Percentiles rank a stretch among this genome's conserved stretches.
phyloP scores from a whole-genome alignment of 2,888 invertebrate species.

The Neuroscelio doddi region DNA sequence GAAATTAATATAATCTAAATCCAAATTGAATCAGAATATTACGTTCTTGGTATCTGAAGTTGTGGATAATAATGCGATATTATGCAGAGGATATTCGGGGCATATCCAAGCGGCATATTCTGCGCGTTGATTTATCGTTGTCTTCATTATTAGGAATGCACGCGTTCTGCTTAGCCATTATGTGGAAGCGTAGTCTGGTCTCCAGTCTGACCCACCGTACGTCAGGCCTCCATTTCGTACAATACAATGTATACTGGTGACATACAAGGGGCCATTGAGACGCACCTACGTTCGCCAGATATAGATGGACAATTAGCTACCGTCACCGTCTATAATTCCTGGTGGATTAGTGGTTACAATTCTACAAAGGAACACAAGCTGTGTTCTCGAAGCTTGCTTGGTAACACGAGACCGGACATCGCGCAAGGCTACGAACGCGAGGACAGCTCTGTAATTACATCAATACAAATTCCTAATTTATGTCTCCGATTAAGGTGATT shows the following conservation, averaged over 20 bases:
- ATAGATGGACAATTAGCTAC: conserved; percentile 71
- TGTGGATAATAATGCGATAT: conserved; percentile 70
- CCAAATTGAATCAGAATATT: conserved; percentile 33
- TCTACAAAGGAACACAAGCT: conserved; percentile 45
- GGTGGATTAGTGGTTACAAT: conserved; percentile 45
- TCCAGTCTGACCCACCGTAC: conserved; percentile 61
- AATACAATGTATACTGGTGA: conserved; percentile 64
- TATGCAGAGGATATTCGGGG: conserved; percentile 72
- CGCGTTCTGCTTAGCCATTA: conserved; percentile 65
- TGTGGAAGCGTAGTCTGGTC: conserved; percentile 50
- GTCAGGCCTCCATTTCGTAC: conserved; percentile 56
- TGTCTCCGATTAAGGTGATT: conserved; percentile 32
- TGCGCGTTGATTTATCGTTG: conserved; percentile 72
- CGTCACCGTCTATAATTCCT: conserved; percentile 68
- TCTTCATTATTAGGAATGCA: conserved; percentile 73
- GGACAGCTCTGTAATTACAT: conserved; percentile 37
- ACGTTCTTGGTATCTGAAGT: conserved; percentile 51
- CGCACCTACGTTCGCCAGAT: conserved; percentile 65
- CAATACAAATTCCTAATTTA: conserved; percentile 39
- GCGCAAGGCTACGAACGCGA: conserved; percentile 24
- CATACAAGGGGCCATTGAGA: conserved; percentile 68
- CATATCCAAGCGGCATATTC: conserved; percentile 71
- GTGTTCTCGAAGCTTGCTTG: conserved; percentile 36
- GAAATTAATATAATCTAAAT: no score
- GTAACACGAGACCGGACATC: conserved; percentile 41